Conservation (phyloP, 2,797 vertebrate genomes). For the Kryptolebias ocellatus region DNA sequence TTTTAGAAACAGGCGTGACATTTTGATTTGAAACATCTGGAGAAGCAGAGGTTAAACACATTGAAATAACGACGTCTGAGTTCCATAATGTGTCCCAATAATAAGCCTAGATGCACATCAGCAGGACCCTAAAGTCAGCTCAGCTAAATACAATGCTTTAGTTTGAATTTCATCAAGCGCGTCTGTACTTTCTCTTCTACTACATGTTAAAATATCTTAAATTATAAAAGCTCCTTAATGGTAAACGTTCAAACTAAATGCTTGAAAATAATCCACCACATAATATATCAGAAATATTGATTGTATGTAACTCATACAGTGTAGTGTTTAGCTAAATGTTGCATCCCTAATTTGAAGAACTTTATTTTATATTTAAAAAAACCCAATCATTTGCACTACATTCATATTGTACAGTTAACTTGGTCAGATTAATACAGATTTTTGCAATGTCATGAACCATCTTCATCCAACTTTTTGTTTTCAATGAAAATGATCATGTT, state of each 20-base stretch:
- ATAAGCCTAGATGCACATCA: neutral
- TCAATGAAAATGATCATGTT: constrained; percentile 20
- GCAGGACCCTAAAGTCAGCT: neutral
- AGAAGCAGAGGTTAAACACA: neutral
- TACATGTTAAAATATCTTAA: no score
- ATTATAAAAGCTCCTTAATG: no score
- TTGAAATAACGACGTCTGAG: neutral
- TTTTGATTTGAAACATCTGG: neutral
- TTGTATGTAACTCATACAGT: neutral
- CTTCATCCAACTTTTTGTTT: constrained; percentile 28
- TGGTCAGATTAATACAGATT: constrained; percentile 26
- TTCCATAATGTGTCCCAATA: neutral
- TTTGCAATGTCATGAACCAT: neutral
- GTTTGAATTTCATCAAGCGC: no score
- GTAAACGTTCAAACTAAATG: no score
- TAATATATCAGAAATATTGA: neutral
- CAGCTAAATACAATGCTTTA: neutral
- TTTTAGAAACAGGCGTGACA: neutral
- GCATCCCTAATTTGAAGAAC: constrained; percentile 1
- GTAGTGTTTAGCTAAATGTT: neutral
- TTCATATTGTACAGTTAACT: neutral
- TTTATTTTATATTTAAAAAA: neutral
- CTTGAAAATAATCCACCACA: no score
- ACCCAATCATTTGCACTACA: neutral
- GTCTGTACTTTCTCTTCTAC: no score